Conservation (phyloP, 2,888 invertebrate genomes). For the Hydrotaea diabolus region DNA sequence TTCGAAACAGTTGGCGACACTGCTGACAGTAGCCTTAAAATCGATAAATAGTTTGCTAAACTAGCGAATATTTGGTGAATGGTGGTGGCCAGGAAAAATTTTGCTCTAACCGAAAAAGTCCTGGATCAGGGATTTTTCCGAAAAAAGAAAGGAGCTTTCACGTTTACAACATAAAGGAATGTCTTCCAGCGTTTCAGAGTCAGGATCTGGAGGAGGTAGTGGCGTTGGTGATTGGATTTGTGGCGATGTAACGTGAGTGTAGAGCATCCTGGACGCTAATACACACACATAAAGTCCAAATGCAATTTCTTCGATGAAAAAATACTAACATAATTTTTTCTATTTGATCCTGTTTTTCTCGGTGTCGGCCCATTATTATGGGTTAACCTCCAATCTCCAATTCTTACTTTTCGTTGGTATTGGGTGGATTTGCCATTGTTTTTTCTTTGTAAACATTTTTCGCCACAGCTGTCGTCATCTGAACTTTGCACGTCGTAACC, state of each 20-base stretch:
- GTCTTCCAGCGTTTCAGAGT: slow-evolving; percentile 63
- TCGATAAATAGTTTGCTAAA: no score
- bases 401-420: slow-evolving; percentile 49
- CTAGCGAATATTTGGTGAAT: no score
- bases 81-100: no score
- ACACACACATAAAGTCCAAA: slow-evolving; percentile 61
- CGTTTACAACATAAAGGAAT: slow-evolving; percentile 47
- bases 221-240: slow-evolving; percentile 75
- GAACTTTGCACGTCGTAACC: slow-evolving; percentile 94
- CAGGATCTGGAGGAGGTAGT: slow-evolving; percentile 51
- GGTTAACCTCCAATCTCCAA: slow-evolving; percentile 43
- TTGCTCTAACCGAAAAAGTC: no score
- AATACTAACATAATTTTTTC: slow-evolving; percentile 68
- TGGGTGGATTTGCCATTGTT: slow-evolving; percentile 59
- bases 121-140: no score
- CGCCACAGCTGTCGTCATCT: slow-evolving; percentile 90
- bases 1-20: no score
- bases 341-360: slow-evolving; percentile 65
- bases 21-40: no score
- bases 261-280: slow-evolving; percentile 71
- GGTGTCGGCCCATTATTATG: slow-evolving; percentile 55
- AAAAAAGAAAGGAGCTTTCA: no score
- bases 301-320: slow-evolving; percentile 52
- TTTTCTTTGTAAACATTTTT: slow-evolving; percentile 60
- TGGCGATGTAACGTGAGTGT: slow-evolving; percentile 80